Base-by-base conservation (phyloP, 2,797 vertebrate species). In the Argya squamiceps region DNA sequence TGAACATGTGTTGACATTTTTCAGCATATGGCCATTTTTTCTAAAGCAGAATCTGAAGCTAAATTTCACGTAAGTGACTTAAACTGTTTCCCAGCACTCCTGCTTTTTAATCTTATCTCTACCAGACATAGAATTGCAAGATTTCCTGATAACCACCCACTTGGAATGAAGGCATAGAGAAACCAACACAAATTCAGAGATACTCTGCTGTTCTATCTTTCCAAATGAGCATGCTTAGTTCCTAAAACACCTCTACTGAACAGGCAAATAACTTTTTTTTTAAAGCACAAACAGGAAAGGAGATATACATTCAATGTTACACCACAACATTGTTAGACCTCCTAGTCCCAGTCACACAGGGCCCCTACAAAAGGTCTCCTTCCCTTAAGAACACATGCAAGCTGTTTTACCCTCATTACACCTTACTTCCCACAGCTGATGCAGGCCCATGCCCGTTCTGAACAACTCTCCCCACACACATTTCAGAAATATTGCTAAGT, bases 1-100 rank as follows among this genome's bases (percentile, higher is more conserved):
- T 41, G 75, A 94, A 59, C 91, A 93, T 78, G 73, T 94, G 91
- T 44, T 97, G 92, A 93, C 87, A 95, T 96, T 97, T 96, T 63
- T 89, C 92, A 75, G n/a, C 93, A 92, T 91, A 94, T 85, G 91
- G 87, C 55, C 36, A 53, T 64, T 85, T 84, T 63, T 88, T 75
- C 62, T 79, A 70, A 68, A 83, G 69, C 46, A 85, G n/a, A 92
- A 68, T 34, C 53, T 85, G 49, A 85, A 91, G 63, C 67, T 79
- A 60, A 53, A 84, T 80, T 93, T 85, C 89, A 89, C 1, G 0
- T 60, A 89, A 89, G 41, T 50, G n/a, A 84, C 60, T 80, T 93
- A 62, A 60, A 70, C 75, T 55, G 37, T 63, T 94, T 88, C 55
- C 78, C 65, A 75, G 84, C 58, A 82, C 39, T 84, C 49, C 1